Conservation (phyloP, 2,797 vertebrate species). For the Neosilurus mollespiculum region DNA sequence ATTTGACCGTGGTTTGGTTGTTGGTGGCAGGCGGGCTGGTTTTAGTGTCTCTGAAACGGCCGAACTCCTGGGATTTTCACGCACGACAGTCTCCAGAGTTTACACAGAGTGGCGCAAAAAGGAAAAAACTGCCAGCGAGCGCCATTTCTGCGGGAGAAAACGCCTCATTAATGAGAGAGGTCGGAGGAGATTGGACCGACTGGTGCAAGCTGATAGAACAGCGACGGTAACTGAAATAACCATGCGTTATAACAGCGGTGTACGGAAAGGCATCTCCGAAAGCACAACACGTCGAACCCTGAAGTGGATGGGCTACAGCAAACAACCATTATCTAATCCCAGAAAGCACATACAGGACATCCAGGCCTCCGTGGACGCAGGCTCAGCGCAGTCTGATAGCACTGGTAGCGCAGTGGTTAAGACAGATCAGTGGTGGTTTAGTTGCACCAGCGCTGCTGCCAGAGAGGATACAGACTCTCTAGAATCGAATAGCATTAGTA, state of each 20-base stretch:
- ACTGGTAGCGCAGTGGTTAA: too few species aligned
- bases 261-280: constrained; percentile 22
- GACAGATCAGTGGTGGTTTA: too few species aligned
- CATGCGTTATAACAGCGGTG: constrained; percentile 9
- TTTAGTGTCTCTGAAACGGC: constrained; percentile 3
- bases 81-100: constrained; percentile 15
- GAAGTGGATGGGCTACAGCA: constrained; percentile 27
- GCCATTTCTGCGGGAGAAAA: constrained; percentile 23
- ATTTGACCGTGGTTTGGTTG: constrained; percentile 21
- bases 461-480: too few species aligned
- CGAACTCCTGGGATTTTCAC: constrained; percentile 11
- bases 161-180: constrained; percentile 7
- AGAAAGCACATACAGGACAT: background rate
- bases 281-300: constrained; percentile 19
- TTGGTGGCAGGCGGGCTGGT: background rate
- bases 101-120: constrained; percentile 12
- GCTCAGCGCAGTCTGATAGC: background rate
- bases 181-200: constrained; percentile 18
- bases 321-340: background rate
- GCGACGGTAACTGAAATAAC: constrained; percentile 44
- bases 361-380: background rate
- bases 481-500: too few species aligned
- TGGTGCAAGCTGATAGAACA: constrained; percentile 61
- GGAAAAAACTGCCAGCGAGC: constrained; percentile 25
- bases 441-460: too few species aligned